Evolutionary conservation across 1,140 invertebrate genomes (phyloP), one percentile per base, ranked within the genome.

Genomic region (Calephelis virginiensis): DNA sequence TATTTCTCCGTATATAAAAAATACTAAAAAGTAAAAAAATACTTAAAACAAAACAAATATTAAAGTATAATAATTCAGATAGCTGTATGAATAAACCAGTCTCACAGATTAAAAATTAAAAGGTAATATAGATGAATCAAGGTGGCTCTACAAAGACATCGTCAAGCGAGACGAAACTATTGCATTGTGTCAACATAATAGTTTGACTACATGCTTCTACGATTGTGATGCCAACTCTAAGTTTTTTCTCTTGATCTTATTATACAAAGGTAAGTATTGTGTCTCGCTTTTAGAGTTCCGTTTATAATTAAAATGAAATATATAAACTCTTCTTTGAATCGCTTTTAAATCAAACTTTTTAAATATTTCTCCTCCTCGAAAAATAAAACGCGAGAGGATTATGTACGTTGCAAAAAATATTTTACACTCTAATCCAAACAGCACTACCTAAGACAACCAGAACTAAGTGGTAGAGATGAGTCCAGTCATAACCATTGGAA

Each of bases 251-350:
- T 81, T 81, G 78, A 84, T 85, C 76, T 85, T 85, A 86, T 88
- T 86, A 89, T 86, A 84, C 83, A 86, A 84, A 81, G 81, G 82
- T 76, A 77, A 77, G 79, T 73, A 83, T 82, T 84, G 75, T 82
- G 70, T 70, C 71, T 76, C 64, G 71, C 75, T 75, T 43, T 74
- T 82, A 72, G 77, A 79, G 82, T 76, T 74, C 74, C 59, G 65
- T 70, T 14, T 50, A 17, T 46, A 17, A 53, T 13, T 6, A 5
- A 53, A 53, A 53, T 28, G n/a, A 8, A 43, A 8, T 53, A 8
- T 28, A 3, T 28, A 4, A 28, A 28, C 28, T 28, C 28, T 28
- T 28, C 28, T 28, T 28, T 4, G 2, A 28, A 28, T 28, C 5
- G 28, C 28, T 4, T 4, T 4, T 4, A 3, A 28, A 28, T 0